A percentile compares a stretch with the other conserved stretches of the same genome.
These are phyloP conservation scores for Callyntrura guangdongensis DNA, from an alignment of 2,888 invertebrate species.

Conservation along the genomic window DNA sequence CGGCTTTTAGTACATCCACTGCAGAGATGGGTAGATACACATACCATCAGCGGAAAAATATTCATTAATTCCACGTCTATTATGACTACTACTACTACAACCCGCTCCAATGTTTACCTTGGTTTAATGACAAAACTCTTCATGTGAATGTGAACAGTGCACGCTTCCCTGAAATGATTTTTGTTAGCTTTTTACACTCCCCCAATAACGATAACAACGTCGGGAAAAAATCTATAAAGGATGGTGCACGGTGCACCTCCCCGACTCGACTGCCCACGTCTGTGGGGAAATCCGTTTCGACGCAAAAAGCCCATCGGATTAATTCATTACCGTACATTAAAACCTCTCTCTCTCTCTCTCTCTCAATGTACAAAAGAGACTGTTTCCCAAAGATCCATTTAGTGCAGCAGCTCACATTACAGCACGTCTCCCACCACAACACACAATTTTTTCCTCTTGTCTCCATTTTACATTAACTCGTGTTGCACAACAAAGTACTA, in stretches of 20 bases:
- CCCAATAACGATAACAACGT: background rate
- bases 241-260: slow-evolving; percentile 50
- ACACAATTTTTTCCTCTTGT: slow-evolving; percentile 52
- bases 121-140: no score
- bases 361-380: slow-evolving; percentile 19
- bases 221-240: slow-evolving; percentile 48
- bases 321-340: slow-evolving; percentile 79
- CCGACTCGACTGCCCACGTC: no score
- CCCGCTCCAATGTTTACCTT: no score
- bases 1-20: no score
- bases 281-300: slow-evolving; percentile 78
- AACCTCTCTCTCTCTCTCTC: slow-evolving; percentile 9
- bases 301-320: slow-evolving; percentile 79
- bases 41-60: background rate
- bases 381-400: slow-evolving; percentile 78
- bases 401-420: slow-evolving; percentile 73
- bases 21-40: background rate
- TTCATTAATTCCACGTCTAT: background rate
- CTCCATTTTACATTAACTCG: slow-evolving; percentile 34
- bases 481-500: background rate
- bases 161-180: background rate
- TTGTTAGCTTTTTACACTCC: slow-evolving; percentile 27
- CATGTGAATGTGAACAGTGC: no score
- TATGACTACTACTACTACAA: background rate
- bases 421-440: slow-evolving; percentile 49